Evolutionary conservation across 2,113 vertebrate species (phyloP).

Genomic region (Gobius niger): DNA sequence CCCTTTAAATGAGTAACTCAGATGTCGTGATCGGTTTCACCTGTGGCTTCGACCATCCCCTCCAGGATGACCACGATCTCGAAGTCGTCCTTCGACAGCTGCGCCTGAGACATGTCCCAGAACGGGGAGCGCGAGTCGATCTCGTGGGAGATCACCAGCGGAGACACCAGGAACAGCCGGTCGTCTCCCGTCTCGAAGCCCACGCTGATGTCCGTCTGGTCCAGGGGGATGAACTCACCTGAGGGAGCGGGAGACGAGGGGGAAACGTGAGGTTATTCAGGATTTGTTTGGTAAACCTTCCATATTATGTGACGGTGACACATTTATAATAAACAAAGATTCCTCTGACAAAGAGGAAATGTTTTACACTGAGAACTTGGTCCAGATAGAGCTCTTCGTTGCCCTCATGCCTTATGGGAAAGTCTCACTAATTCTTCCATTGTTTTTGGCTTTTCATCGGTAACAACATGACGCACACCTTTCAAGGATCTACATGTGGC

Average conservation of each 20-base stretch:
- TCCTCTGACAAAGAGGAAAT: no score
- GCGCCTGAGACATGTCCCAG: constrained; percentile 81
- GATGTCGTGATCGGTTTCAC: constrained; percentile 47
- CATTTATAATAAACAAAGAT: no score
- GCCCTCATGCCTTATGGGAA: no score
- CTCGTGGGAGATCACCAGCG: constrained; percentile 81
- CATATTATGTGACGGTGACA: constrained; percentile 64
- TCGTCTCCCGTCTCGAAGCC: constrained; percentile 82
- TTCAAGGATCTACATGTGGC: no score
- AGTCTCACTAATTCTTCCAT: no score
- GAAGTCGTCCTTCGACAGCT: constrained; percentile 83
- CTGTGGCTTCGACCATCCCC: constrained; percentile 82
- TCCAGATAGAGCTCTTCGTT: no score
- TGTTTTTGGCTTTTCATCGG: no score
- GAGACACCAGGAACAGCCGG: constrained; percentile 81
- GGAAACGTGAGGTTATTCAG: constrained; percentile 63
- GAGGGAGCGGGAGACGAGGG: neutral
- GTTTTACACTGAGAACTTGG: no score
- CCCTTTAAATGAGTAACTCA: no score
- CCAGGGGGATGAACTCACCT: constrained; percentile 83
- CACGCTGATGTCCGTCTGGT: constrained; percentile 82
- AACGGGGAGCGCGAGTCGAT: constrained; percentile 73
- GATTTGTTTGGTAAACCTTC: constrained; percentile 77
- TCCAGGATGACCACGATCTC: constrained; percentile 83
- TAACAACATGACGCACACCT: no score